phyloP scores from a whole-genome alignment of 1,140 invertebrate species.

The Condylostylus longicornis region DNA sequence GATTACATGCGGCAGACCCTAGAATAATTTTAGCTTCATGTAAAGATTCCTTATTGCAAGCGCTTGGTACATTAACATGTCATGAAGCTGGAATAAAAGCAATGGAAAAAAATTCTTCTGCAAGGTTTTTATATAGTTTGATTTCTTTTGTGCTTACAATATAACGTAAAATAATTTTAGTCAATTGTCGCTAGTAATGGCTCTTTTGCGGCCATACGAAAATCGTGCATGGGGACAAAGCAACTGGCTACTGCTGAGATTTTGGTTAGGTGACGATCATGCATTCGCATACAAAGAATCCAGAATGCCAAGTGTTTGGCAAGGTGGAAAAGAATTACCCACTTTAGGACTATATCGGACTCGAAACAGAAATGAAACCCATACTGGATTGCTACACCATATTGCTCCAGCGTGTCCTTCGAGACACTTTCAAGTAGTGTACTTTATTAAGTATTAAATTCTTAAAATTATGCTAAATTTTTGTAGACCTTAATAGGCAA shows the following conservation, averaged over 20 bases:
- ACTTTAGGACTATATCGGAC: slow-evolving; percentile 24
- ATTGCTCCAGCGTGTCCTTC: slow-evolving; percentile 29
- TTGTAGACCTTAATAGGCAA: slow-evolving; percentile 33
- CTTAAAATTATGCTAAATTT: background rate
- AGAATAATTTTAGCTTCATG: slow-evolving; percentile 60
- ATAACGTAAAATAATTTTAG: slow-evolving; percentile 20
- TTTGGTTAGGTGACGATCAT: slow-evolving; percentile 74
- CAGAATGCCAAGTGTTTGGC: slow-evolving; percentile 25
- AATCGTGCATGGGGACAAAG: slow-evolving; percentile 73
- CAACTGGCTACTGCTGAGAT: slow-evolving; percentile 68
- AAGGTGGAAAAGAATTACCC: slow-evolving; percentile 20
- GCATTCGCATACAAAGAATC: slow-evolving; percentile 66
- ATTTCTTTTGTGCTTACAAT: background rate
- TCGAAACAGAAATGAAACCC: slow-evolving; percentile 28
- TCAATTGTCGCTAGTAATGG: slow-evolving; percentile 45
- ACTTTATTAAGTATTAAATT: background rate
- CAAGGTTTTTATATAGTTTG: background rate
- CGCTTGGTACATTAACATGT: slow-evolving; percentile 49
- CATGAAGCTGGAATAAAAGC: slow-evolving; percentile 38
- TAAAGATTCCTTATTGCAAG: slow-evolving; percentile 60
- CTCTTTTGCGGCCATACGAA: slow-evolving; percentile 61
- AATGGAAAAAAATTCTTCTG: slow-evolving; percentile 34
- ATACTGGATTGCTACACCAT: slow-evolving; percentile 29
- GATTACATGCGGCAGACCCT: slow-evolving; percentile 56
- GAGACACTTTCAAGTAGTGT: slow-evolving; percentile 23